Evolutionary conservation across 2,113 vertebrate species (phyloP).

Genomic region (Nothocercus julius): DNA sequence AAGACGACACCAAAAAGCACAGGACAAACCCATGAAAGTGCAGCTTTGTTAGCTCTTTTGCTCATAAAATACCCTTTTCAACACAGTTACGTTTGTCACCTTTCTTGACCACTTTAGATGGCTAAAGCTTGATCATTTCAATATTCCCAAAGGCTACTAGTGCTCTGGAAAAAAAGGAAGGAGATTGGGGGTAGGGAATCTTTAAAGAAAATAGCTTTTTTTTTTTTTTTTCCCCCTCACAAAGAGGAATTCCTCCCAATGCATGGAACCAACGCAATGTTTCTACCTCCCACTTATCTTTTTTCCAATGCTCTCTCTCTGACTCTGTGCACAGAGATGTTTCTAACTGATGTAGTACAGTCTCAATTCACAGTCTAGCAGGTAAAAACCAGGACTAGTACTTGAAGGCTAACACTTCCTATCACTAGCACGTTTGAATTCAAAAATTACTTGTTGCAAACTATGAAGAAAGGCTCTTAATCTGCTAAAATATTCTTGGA

Average conservation of each 20-base stretch:
- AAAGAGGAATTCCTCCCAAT: neutral
- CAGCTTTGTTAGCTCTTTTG: neutral
- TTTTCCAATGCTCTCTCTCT: neutral
- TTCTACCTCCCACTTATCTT: neutral
- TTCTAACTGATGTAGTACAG: neutral
- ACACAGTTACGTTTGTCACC: neutral
- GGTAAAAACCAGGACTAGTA: neutral
- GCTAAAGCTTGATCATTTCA: neutral
- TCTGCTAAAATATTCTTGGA: fast-evolving
- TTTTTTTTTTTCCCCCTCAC: too few species aligned
- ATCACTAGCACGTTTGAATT: fast-evolving
- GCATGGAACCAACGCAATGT: neutral
- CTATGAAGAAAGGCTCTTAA: fast-evolving
- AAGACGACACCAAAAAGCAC: neutral
- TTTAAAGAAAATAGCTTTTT: neutral
- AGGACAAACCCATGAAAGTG: neutral
- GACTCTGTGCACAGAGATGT: neutral
- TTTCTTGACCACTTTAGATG: neutral
- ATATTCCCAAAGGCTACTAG: neutral
- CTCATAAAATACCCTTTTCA: neutral
- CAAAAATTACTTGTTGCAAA: neutral
- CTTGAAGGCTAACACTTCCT: neutral
- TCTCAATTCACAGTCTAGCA: fast-evolving
- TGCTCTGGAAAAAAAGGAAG: too few species aligned
- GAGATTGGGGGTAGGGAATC: neutral